Base-by-base conservation (phyloP, 2,888 invertebrate genomes). In the Lordiphosa andalusiaca region DNA sequence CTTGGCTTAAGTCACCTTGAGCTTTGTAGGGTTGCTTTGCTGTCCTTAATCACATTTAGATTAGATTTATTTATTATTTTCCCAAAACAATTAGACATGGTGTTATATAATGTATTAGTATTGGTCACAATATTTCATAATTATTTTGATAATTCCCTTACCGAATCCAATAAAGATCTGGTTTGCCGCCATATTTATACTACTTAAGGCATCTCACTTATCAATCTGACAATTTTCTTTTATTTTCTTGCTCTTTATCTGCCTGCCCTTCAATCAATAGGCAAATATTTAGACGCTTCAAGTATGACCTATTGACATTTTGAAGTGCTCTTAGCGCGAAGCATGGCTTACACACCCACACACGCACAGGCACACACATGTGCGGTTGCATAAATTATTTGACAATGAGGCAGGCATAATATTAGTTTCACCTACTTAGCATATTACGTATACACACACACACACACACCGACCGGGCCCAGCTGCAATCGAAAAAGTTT, bases 391-490 rank as follows among this genome's bases (percentile, higher is more conserved):
- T 82, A 80, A 73, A 84, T 82, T 78, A 75, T 71, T 73, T 69
- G 64, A 74, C 69, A 48, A 69, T 71, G 60, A 71, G 70, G 58
- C 25, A 61, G 69, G 64, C 78, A 68, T 67, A 76, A 72, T 74
- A 74, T 85, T 86, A 81, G 71, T 76, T 83, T 74, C 73, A 69
- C 65, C 77, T 58, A 64, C 67, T 85, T 74, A 78, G 71, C 78
- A 76, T 78, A 84, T 74, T 66, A 66, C 67, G 71, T 74, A 73
- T 73, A 71, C 68, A 47, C 53, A 63, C 47, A 16, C 44, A n/a
- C n/a, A n/a, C n/a, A n/a, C n/a, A n/a, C n/a, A n/a, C n/a, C n/a
- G n/a, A n/a, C n/a, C n/a, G 16, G 10, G 37, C 19, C 54, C 50
- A 63, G 60, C 4, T 51, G 19, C 38, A 39, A 46, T 53, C 37